phyloP scores from a whole-genome alignment of 2,113 vertebrate genomes.

The Melanostigma gelatinosum region DNA sequence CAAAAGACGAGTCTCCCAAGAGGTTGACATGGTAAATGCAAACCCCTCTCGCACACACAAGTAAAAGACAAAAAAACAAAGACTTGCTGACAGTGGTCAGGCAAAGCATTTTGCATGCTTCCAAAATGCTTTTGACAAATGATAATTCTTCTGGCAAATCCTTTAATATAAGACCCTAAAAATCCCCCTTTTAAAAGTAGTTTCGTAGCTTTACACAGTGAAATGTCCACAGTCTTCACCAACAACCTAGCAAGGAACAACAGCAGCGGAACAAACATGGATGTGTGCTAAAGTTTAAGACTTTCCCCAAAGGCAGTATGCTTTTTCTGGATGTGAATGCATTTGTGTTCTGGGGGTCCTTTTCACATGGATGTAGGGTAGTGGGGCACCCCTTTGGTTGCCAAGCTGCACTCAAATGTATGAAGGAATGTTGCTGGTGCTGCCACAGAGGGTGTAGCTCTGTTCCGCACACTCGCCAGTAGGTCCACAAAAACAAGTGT shows the following conservation, averaged over 20 bases:
- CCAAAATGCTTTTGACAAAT: slow-evolving; percentile 16
- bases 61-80: not conserved
- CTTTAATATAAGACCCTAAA: slow-evolving; percentile 21
- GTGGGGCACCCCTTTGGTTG: slow-evolving; percentile 79
- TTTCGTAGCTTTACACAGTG: slow-evolving; percentile 21
- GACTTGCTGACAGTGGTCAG: not conserved
- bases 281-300: slow-evolving; percentile 38
- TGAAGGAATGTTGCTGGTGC: slow-evolving; percentile 74
- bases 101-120: not conserved
- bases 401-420: slow-evolving; percentile 65
- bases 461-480: not conserved
- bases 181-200: not conserved
- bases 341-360: slow-evolving; percentile 44
- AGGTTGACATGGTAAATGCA: slow-evolving; percentile 89
- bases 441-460: slow-evolving; percentile 44
- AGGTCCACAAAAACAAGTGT: slow-evolving; percentile 17
- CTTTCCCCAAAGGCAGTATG: slow-evolving; percentile 31
- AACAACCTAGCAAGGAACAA: slow-evolving; percentile 24
- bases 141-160: not conserved
- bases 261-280: not conserved
- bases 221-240: slow-evolving; percentile 35
- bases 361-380: slow-evolving; percentile 76
- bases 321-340: slow-evolving; percentile 49
- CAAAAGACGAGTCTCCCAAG: slow-evolving; percentile 92
- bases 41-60: not conserved